phyloP scores from a whole-genome alignment of 2,797 vertebrate species.

The Florisuga fusca region DNA sequence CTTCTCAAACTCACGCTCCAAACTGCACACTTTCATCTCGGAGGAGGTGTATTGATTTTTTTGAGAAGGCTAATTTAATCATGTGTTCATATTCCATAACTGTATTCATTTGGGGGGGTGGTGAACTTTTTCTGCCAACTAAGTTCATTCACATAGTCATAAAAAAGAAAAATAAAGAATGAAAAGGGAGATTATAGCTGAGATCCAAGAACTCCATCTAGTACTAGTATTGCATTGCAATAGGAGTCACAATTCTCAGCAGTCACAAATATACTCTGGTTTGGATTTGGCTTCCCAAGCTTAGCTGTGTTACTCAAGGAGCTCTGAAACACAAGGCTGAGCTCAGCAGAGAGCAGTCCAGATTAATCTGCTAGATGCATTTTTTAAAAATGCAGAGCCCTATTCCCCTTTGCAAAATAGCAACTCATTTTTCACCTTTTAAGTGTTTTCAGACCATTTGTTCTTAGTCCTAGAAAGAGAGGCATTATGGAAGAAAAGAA shows the following conservation, averaged over 20 bases:
- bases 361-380: rapidly evolving
- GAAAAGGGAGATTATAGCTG: background rate
- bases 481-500: background rate
- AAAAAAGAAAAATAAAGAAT: background rate
- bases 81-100: background rate
- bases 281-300: background rate
- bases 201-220: background rate
- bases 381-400: background rate
- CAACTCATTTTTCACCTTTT: background rate
- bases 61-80: background rate
- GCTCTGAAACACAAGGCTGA: background rate
- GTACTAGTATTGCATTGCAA: background rate
- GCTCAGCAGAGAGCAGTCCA: background rate
- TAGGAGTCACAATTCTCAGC: background rate
- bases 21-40: background rate
- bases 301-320: background rate
- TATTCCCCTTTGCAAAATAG: background rate
- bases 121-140: background rate
- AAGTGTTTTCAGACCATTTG: background rate
- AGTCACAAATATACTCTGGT: background rate
- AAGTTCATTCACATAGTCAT: background rate
- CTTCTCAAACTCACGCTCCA: background rate
- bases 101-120: background rate
- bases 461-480: background rate
- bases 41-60: background rate